Percentiles rank a stretch among this genome's conserved stretches.
Conservation (phyloP, 2,888 invertebrate genomes). For the Drosophila anomelani region DNA sequence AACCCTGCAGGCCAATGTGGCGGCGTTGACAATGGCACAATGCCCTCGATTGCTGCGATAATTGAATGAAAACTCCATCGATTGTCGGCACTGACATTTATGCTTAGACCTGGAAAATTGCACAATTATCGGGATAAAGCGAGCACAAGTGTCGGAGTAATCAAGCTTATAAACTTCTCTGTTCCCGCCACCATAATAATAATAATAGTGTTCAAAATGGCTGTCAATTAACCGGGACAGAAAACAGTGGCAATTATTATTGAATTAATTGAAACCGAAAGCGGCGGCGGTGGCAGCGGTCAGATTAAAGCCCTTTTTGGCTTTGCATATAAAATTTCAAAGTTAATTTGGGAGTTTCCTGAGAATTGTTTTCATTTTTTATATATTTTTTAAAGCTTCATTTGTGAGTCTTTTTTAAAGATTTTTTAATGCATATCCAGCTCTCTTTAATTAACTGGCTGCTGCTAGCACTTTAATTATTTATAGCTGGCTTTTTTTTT, state of each 20-base stretch:
- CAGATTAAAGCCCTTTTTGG: not conserved
- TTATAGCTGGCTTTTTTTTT: not conserved
- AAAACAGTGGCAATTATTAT: slow-evolving; percentile 5
- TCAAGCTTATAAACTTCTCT: not conserved
- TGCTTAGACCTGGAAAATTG: slow-evolving; percentile 32
- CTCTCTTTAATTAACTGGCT: slow-evolving; percentile 12
- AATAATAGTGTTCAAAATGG: slow-evolving; percentile 2
- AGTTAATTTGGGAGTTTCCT: not conserved
- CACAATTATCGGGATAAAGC: slow-evolving; percentile 35
- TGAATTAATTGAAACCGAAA: slow-evolving; percentile 17
- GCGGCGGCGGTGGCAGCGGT: not conserved
- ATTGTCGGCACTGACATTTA: slow-evolving; percentile 37
- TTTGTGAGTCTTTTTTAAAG: not conserved
- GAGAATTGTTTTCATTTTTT: not conserved
- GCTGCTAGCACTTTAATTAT: slow-evolving; percentile 4
- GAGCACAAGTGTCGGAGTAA: slow-evolving; percentile 3
- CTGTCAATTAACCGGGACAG: slow-evolving; percentile 4
- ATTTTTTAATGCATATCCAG: not conserved
- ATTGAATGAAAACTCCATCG: slow-evolving; percentile 40
- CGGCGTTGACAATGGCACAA: slow-evolving; percentile 19
- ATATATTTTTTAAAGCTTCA: not conserved
- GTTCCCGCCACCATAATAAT: not conserved
- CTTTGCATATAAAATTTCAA: not conserved
- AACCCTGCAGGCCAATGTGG: not conserved
- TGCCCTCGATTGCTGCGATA: slow-evolving; percentile 23